These are phyloP conservation scores for Rhinogobius similis DNA, from an alignment of 2,113 vertebrate species.

Conservation along the genomic window DNA sequence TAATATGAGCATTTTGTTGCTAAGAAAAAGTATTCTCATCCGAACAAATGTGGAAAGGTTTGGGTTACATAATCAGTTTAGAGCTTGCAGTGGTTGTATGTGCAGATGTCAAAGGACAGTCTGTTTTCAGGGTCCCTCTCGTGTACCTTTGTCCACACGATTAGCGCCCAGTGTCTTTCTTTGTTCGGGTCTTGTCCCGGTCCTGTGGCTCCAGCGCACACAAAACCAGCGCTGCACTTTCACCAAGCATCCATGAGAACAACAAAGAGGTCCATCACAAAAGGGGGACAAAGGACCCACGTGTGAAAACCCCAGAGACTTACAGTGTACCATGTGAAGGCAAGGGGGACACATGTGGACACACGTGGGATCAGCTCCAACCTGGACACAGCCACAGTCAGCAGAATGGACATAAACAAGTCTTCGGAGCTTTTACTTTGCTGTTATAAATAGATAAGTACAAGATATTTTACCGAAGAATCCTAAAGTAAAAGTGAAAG, in stretches of 20 bases:
- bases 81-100: not conserved
- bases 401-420: not conserved
- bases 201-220: conserved; percentile 32
- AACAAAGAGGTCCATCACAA: conserved; percentile 59
- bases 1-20: not conserved
- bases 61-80: not conserved
- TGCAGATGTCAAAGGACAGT: conserved; percentile 5
- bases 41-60: not conserved
- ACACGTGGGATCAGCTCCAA: conserved; percentile 8
- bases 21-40: not conserved
- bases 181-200: conserved; percentile 35
- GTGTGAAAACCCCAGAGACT: conserved; percentile 59
- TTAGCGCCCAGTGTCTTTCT: conserved; percentile 27
- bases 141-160: conserved; percentile 28
- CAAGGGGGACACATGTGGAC: not conserved
- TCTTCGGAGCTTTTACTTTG: not conserved
- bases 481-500: no score
- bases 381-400: not conserved
- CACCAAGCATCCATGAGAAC: conserved; percentile 29
- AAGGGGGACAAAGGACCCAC: conserved; percentile 48
- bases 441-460: no score
- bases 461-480: no score
- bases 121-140: conserved; percentile 2
- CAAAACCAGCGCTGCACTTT: conserved; percentile 49
- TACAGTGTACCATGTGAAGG: conserved; percentile 19